Evolutionary conservation across 2,113 vertebrate species (phyloP).

Genomic region (Lepus americanus): DNA sequence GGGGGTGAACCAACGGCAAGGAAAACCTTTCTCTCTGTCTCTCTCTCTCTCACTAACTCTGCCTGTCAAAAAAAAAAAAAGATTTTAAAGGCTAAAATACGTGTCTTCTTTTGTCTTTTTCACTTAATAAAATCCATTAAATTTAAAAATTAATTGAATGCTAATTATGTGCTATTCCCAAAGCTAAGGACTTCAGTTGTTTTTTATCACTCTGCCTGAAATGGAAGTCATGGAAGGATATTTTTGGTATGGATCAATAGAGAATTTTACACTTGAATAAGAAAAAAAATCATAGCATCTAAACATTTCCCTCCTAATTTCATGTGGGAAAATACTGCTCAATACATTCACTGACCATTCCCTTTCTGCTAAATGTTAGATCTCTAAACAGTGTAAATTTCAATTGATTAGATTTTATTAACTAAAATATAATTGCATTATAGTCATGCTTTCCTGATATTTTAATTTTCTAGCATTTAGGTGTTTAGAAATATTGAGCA

Average conservation of each 20-base stretch:
- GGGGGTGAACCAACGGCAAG: no score
- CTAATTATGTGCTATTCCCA: no score
- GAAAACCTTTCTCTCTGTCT: no score
- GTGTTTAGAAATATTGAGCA: background rate
- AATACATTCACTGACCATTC: background rate
- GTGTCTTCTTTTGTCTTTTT: no score
- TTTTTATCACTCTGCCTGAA: no score
- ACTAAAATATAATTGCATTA: background rate
- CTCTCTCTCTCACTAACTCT: no score
- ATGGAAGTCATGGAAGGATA: background rate
- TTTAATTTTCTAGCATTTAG: background rate
- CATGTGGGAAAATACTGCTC: background rate
- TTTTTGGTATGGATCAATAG: constrained; percentile 15
- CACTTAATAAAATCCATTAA: no score
- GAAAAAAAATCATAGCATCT: background rate
- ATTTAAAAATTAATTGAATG: no score
- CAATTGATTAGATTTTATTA: background rate
- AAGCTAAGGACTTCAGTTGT: no score
- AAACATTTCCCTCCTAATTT: background rate
- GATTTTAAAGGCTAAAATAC: no score
- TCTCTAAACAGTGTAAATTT: background rate
- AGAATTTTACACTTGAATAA: constrained; percentile 1
- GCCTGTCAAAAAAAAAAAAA: no score
- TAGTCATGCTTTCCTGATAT: background rate
- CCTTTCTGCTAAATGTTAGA: background rate